Base-by-base conservation (phyloP, 2,113 vertebrate species). In the Odocoileus virginianus region DNA sequence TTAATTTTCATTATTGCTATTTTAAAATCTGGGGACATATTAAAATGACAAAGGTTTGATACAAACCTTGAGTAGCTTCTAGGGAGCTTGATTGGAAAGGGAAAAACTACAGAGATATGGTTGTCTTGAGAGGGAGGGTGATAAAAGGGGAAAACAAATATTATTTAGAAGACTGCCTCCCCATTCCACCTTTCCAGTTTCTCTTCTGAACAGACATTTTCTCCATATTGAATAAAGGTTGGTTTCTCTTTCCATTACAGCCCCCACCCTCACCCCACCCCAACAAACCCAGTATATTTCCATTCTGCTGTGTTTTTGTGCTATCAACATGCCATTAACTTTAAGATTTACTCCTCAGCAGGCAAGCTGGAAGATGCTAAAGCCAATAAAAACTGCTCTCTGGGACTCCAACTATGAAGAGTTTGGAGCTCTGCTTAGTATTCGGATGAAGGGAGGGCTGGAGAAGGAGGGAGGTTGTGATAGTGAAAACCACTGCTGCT, bases 291-390 rank as follows among this genome's bases (percentile, higher is more conserved):
- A 95, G 98, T 98, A 98, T 97, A 97, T 98, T 98, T 98, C 97
- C 97, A 98, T 95, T 97, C 97, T 97, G 93, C 96, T 92, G 50
- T 98, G 84, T 98, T 96, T 98, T 87, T 97, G 94, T 98, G 82
- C 92, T 95, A 84, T 98, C 97, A 99, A 98, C 98, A 98, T 99
- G 98, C 98, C 8, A 2, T 99, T 99, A 98, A 99, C 98, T 99
- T 99, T 97, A 98, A 98, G 98, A 99, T 99, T 99, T 99, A 99
- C 97, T 99, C 98, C 98, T 99, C 30, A 76, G 95, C 97, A 98
- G 97, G 96, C 96, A 98, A 98, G 97, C 98, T 98, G 94, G 91
- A 98, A 98, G 98, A 94, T 91, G 97, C 93, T 93, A 92, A 98
- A 99, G 93, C 91, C 92, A 97, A 98, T 97, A 97, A 98, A 98